phyloP scores from a whole-genome alignment of 2,113 vertebrate genomes.

The Halcyon senegalensis region DNA sequence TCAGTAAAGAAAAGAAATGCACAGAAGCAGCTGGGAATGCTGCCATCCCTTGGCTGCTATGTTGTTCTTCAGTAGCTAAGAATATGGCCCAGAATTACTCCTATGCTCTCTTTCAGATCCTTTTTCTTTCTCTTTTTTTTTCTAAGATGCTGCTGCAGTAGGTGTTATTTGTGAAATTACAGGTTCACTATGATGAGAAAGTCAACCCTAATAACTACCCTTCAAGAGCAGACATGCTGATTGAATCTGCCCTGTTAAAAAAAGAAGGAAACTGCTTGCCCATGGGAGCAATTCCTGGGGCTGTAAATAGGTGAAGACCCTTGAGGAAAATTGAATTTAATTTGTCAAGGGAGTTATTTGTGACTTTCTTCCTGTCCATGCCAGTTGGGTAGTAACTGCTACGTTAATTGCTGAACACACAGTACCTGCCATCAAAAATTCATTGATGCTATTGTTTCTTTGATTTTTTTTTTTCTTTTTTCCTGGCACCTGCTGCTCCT shows the following conservation, averaged over 20 bases:
- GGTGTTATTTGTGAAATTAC: constrained; percentile 60
- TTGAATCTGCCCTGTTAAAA: neutral
- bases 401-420: neutral
- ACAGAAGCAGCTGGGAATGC: neutral
- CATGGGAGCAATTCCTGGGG: neutral
- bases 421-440: neutral
- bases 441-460: neutral
- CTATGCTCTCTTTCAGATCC: neutral
- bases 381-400: neutral
- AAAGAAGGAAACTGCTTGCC: neutral
- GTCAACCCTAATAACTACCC: neutral
- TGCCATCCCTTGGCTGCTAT: neutral
- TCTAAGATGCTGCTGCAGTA: neutral
- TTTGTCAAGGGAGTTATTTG: neutral
- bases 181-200: neutral
- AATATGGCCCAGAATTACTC: neutral
- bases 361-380: neutral
- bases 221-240: neutral
- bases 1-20: neutral
- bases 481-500: neutral
- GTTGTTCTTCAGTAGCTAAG: neutral
- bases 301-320: neutral
- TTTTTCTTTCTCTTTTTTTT: neutral
- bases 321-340: neutral
- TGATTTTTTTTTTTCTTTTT: neutral